Evolutionary conservation across 1,140 invertebrate species (phyloP).

Genomic region (Lordiphosa collinella): DNA sequence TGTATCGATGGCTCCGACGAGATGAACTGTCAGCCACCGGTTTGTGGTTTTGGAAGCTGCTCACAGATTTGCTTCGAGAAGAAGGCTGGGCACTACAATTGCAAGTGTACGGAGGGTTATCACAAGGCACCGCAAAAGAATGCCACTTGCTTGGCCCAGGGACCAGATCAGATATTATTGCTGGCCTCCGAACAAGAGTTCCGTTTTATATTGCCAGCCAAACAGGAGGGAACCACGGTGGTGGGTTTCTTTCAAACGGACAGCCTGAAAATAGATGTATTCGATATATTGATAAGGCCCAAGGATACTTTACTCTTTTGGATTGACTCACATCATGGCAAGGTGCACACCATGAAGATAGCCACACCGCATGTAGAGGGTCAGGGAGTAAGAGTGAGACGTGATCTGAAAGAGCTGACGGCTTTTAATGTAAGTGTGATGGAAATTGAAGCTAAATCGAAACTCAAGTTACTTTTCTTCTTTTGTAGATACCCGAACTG

Average conservation of each 20-base stretch:
- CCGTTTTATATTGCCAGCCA: conserved; percentile 83
- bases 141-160: conserved; percentile 82
- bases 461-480: neutral
- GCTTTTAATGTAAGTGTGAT: conserved; percentile 63
- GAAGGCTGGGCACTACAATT: conserved; percentile 83
- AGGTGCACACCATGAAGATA: conserved; percentile 78
- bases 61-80: conserved; percentile 88
- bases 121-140: conserved; percentile 79
- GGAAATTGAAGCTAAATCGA: no score
- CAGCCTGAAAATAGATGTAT: conserved; percentile 81
- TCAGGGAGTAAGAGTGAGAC: conserved; percentile 41
- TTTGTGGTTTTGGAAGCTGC: conserved; percentile 86
- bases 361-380: conserved; percentile 65
- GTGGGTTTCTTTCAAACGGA: conserved; percentile 74
- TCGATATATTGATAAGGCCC: conserved; percentile 81
- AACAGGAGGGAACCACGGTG: conserved; percentile 80
- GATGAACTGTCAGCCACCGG: conserved; percentile 85
- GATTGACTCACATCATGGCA: conserved; percentile 81
- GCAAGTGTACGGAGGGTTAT: conserved; percentile 86
- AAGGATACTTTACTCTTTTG: conserved; percentile 81
- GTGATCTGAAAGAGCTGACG: conserved; percentile 71
- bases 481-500: conserved; percentile 57
- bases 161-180: conserved; percentile 82
- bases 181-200: conserved; percentile 85
- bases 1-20: conserved; percentile 86